Evolutionary conservation across 2,888 invertebrate genomes (phyloP).

Genomic region (Clitarchus hookeri): DNA sequence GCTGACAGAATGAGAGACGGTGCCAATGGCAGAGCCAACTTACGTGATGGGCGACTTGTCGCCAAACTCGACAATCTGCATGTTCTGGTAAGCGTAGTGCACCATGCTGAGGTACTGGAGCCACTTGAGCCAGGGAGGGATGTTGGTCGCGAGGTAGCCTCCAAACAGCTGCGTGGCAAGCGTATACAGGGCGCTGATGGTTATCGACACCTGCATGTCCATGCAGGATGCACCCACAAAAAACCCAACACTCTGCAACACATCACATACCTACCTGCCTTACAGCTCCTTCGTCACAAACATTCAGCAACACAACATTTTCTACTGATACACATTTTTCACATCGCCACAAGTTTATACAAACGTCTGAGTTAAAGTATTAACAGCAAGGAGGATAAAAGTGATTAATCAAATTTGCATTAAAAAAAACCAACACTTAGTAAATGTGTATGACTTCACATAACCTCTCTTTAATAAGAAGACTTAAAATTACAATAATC

Average conservation of each 20-base stretch:
- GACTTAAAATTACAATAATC: no score
- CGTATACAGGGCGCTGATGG: slow-evolving; percentile 75
- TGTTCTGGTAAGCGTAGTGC: slow-evolving; percentile 79
- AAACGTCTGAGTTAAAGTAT: no score
- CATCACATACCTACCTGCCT: neutral
- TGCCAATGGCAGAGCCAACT: slow-evolving; percentile 50
- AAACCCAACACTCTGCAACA: slow-evolving; percentile 69
- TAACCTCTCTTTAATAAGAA: no score
- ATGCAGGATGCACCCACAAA: slow-evolving; percentile 78
- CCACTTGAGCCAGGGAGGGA: slow-evolving; percentile 75
- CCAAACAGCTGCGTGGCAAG: slow-evolving; percentile 77
- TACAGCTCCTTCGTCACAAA: no score
- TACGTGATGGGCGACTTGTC: slow-evolving; percentile 71
- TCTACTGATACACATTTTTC: no score
- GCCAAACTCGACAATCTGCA: slow-evolving; percentile 77
- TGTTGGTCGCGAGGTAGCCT: slow-evolving; percentile 73
- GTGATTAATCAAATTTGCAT: no score
- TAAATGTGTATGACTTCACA: no score
- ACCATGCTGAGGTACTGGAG: slow-evolving; percentile 76
- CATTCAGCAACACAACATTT: no score
- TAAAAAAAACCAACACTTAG: no score
- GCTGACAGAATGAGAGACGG: neutral
- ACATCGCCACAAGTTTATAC: no score
- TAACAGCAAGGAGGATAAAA: no score
- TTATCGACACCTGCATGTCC: slow-evolving; percentile 78